Base-by-base conservation (phyloP, 2,888 invertebrate species). In the Teinopalpus imperialis region DNA sequence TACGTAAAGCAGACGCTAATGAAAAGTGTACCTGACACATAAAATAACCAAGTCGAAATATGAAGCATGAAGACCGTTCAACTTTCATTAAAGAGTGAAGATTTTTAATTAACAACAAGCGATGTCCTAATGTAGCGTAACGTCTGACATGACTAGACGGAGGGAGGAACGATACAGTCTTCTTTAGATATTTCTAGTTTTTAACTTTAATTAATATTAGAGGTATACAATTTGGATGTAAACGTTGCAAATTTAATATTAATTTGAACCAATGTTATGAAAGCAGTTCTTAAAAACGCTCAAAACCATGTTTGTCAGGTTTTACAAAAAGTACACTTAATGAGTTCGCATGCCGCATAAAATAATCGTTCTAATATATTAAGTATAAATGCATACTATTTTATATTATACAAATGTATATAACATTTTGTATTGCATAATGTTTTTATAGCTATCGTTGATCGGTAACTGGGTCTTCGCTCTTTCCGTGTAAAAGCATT, bases 381-480 rank as follows among this genome's bases (percentile, higher is more conserved):
- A n/a, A n/a, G n/a, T n/a, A n/a, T n/a, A n/a, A n/a, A n/a, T n/a
- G n/a, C n/a, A n/a, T n/a, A n/a, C n/a, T n/a, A n/a, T n/a, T n/a
- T n/a, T 3, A 16, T 27, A 24, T 47, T 40, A 41, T 41, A 29
- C 41, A 21, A 34, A 26, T 51, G 26, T 42, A 16, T 26, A 31
- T 35, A 24, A 42, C 8, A 10, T 39, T 36, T 34, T 43, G 21
- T 13, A 26, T 39, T 24, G 26, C 43, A 31, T 44, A 51, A 51
- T 48, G 48, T 48, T 52, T 59, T 56, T 57, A 53, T 51, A 44
- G 49, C 46, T 37, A 39, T 50, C 42, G 41, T 52, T 46, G 52
- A 42, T 51, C 48, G 53, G 59, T 54, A 66, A 62, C 51, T 53
- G 43, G 53, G 61, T 57, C 50, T n/a, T n/a, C 49, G 48, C 47